These are phyloP conservation scores for Meteorus cinctellus DNA, from an alignment of 2,888 invertebrate species.

Conservation along the genomic window DNA sequence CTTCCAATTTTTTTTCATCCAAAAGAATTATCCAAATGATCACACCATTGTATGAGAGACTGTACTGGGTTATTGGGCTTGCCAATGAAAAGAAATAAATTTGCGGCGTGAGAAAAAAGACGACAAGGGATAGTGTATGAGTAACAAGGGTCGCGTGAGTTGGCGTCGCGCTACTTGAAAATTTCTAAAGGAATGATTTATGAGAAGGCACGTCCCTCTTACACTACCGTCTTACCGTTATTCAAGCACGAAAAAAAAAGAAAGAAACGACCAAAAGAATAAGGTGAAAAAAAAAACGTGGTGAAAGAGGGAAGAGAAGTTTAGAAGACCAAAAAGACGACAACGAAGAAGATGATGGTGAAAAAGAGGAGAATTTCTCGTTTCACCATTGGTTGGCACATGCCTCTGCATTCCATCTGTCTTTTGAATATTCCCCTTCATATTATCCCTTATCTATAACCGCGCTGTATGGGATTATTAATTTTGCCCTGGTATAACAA, in stretches of 20 bases:
- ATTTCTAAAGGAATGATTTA: slow-evolving; percentile 66
- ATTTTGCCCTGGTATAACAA: slow-evolving; percentile 13
- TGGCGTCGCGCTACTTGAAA: slow-evolving; percentile 56
- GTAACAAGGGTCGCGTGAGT: slow-evolving; percentile 45
- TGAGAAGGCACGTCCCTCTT: slow-evolving; percentile 58
- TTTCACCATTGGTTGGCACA: neutral
- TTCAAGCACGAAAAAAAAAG: slow-evolving; percentile 18
- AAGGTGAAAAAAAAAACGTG: neutral
- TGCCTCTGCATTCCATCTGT: slow-evolving; percentile 11
- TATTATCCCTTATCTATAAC: slow-evolving; percentile 3
- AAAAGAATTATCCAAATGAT: neutral
- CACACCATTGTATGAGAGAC: neutral
- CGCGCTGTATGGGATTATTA: slow-evolving; percentile 10
- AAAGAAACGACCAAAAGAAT: neutral
- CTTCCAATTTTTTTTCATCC: neutral
- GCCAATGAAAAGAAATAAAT: slow-evolving; percentile 17
- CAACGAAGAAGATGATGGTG: neutral
- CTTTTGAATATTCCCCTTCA: slow-evolving; percentile 15
- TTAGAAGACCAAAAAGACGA: slow-evolving; percentile 3
- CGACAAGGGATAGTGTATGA: slow-evolving; percentile 42
- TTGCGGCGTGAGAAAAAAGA: slow-evolving; percentile 21
- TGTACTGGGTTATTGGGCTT: neutral
- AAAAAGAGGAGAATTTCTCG: neutral
- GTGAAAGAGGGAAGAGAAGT: slow-evolving; percentile 7
- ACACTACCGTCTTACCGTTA: slow-evolving; percentile 24